Base-by-base conservation (phyloP, 2,113 vertebrate species). In the Pluvialis apricaria region DNA sequence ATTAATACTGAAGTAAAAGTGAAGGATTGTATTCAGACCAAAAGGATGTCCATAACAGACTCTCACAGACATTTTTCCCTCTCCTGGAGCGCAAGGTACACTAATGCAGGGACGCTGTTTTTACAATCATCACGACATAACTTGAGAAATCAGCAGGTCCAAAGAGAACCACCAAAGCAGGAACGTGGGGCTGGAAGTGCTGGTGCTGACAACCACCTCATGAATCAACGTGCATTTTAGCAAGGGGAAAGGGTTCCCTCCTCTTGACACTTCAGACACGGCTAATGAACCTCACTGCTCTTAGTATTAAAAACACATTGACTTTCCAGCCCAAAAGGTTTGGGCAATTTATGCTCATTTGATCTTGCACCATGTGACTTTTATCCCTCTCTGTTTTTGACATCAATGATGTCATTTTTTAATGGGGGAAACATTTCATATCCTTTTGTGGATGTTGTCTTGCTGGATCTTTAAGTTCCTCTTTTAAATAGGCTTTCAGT, bases 111-210 rank as follows among this genome's bases (percentile, higher is more conserved):
- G 14, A 60, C n/a, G 2, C 20, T 24, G 17, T 6, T 72, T 65
- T 76, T 51, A 44, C 29, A 25, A 31, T 10, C n/a, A 10, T 29
- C 40, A 5, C 0, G 0, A 26, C 9, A 10, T 14, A 58, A 3
- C 38, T 5, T 19, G 21, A 28, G 28, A 51, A 70, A 36, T 52
- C 2, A 47, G 24, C 29, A 57, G 26, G 36, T n/a, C 58, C 60
- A 31, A 76, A 49, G 9, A 70, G 8, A 34, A 45, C 19, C 40
- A 16, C 32, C 21, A 42, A 49, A 77, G 25, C 29, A 62, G 26
- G 51, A 84, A 34, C 0, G 0, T 18, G 6, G 40, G 15, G 22
- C 60, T 94, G 44, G 26, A 69, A 66, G 29, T 57, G 3, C 60
- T 62, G 32, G 8, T 51, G 38, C n/a, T 91, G 69, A 40, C 51